Evolutionary conservation across 1,140 invertebrate species (phyloP).

Genomic region (Bilobella aurantiaca): DNA sequence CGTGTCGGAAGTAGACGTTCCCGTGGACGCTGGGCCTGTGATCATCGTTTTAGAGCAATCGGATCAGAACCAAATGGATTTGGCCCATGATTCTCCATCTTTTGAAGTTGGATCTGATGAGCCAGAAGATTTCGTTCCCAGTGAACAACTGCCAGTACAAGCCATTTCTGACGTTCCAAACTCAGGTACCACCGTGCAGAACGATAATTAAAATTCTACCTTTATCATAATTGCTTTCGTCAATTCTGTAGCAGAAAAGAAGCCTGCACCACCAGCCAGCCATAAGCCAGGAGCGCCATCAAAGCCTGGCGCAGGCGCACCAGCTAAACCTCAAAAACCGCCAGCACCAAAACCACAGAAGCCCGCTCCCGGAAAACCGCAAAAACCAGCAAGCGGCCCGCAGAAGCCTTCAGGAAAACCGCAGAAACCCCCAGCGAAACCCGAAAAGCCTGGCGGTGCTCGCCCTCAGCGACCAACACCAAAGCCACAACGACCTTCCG

Average conservation of each 20-base stretch:
- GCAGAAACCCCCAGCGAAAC: slow-evolving; percentile 5
- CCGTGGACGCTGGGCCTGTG: not conserved
- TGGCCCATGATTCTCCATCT: not conserved
- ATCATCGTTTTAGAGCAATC: not conserved
- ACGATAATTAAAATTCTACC: too few relatives aligned
- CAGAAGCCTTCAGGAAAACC: slow-evolving; percentile 4
- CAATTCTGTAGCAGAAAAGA: too few relatives aligned
- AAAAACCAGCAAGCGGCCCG: not conserved
- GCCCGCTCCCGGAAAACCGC: not conserved
- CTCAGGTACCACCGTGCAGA: too few relatives aligned
- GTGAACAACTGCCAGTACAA: not conserved
- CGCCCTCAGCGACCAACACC: not conserved
- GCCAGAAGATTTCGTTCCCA: not conserved
- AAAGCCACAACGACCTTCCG: not conserved
- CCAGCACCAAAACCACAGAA: not conserved
- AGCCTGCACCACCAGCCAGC: not conserved
- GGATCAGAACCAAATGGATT: not conserved
- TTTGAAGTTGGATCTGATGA: too few relatives aligned
- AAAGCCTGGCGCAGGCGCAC: not conserved
- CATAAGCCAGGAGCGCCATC: not conserved
- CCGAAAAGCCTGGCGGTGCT: not conserved
- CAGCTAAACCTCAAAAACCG: not conserved
- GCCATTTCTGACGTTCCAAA: not conserved
- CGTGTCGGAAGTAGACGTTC: not conserved
- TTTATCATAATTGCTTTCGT: too few relatives aligned